These are phyloP conservation scores for Aphelenchoides fujianensis DNA, from an alignment of 1,140 invertebrate genomes.

Conservation along the genomic window DNA sequence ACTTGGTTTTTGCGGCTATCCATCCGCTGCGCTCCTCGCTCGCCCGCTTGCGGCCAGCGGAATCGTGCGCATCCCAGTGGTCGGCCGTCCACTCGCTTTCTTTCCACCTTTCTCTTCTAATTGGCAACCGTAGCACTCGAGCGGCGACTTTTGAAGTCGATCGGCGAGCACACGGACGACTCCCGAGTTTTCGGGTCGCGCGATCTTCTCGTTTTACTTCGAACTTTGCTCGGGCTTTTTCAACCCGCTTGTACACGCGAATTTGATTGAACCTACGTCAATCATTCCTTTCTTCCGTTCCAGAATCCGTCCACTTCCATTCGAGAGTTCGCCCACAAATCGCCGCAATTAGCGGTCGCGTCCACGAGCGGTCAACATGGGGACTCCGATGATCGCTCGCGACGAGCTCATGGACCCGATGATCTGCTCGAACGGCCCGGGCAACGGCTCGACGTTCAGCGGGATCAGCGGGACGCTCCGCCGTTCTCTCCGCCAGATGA, in stretches of 20 bases:
- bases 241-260: no score
- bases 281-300: no score
- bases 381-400: conserved; percentile 1
- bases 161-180: not conserved
- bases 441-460: not conserved
- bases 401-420: conserved; percentile 9
- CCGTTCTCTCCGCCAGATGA: conserved; percentile 57
- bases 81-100: not conserved
- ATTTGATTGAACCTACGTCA: no score
- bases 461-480: conserved; percentile 29
- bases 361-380: not conserved
- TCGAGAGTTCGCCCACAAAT: not conserved
- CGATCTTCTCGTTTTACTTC: no score
- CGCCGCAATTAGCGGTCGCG: not conserved
- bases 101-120: not conserved
- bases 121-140: not conserved
- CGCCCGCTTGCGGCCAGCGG: not conserved
- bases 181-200: no score
- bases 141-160: not conserved
- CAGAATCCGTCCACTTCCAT: not conserved
- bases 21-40: not conserved
- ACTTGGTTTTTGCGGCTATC: not conserved
- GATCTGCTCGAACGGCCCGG: not conserved
- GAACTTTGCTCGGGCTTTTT: no score
- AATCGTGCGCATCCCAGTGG: not conserved